phyloP scores from a whole-genome alignment of 2,113 vertebrate genomes.

The Microtus montanus region DNA sequence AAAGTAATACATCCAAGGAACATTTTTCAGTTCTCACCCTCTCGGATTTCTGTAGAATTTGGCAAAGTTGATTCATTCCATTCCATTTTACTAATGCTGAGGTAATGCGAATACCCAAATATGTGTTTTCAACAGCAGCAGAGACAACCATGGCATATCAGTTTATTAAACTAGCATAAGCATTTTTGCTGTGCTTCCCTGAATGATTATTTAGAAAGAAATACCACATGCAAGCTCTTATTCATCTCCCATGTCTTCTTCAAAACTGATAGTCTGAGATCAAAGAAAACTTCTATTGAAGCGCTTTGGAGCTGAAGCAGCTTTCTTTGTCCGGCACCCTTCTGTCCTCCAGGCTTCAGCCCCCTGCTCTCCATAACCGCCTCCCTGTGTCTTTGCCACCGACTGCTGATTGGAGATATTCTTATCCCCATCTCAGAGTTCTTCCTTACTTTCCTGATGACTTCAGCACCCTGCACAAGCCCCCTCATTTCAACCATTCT shows the following conservation, averaged over 20 bases:
- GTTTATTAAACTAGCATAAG: no score
- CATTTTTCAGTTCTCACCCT: neutral
- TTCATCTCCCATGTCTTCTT: neutral
- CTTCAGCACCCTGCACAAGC: neutral
- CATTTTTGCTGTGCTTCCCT: neutral
- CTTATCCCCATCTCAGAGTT: neutral
- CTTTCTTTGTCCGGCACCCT: neutral
- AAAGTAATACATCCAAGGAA: neutral
- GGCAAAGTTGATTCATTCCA: conserved; percentile 16
- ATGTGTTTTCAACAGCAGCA: neutral
- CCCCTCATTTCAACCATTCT: neutral
- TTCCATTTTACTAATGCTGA: neutral
- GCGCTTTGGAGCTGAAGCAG: neutral
- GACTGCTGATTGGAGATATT: neutral
- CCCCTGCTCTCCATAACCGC: neutral
- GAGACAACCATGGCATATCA: neutral
- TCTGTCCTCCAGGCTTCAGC: neutral
- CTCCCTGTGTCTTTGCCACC: neutral
- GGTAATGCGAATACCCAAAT: neutral
- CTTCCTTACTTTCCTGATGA: neutral
- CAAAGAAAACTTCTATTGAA: neutral
- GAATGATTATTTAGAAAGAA: neutral
- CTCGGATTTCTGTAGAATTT: neutral
- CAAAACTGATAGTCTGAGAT: neutral
- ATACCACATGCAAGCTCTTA: neutral